phyloP scores from a whole-genome alignment of 2,797 vertebrate species.

The Chaetophractus vellerosus region DNA sequence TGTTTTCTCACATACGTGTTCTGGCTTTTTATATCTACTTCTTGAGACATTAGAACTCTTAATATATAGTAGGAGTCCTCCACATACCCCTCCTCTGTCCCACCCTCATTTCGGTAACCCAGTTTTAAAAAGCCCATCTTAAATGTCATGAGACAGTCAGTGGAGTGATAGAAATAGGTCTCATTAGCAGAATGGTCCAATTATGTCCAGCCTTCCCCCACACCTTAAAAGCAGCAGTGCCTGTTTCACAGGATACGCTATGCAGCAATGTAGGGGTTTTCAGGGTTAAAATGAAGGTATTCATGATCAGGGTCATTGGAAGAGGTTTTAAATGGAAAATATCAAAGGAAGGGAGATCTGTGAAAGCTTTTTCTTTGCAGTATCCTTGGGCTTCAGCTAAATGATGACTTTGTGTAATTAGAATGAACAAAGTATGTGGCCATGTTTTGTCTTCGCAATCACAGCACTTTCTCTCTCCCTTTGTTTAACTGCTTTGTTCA shows the following conservation, averaged over 20 bases:
- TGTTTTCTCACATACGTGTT: not conserved
- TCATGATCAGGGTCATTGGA: slow-evolving; percentile 70
- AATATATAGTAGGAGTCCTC: not conserved
- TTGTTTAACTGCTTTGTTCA: slow-evolving; percentile 91
- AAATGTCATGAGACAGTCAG: slow-evolving; percentile 71
- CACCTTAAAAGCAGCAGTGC: slow-evolving; percentile 50
- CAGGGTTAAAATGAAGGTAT: slow-evolving; percentile 50
- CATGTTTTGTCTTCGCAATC: slow-evolving; percentile 86
- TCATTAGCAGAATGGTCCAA: slow-evolving; percentile 80
- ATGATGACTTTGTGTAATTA: slow-evolving; percentile 90
- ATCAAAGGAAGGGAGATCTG: slow-evolving; percentile 77
- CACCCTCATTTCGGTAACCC: slow-evolving; percentile 68
- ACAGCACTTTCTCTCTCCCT: slow-evolving; percentile 86
- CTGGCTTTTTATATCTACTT: slow-evolving; percentile 24
- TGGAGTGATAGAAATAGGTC: slow-evolving; percentile 80
- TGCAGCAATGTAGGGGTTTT: slow-evolving; percentile 60
- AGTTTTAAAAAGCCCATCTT: slow-evolving; percentile 75
- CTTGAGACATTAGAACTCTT: slow-evolving; percentile 5
- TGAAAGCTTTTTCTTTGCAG: slow-evolving; percentile 68
- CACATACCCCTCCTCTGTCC: not conserved
- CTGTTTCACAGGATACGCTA: not conserved
- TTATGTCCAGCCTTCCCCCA: slow-evolving; percentile 63
- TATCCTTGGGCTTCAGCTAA: slow-evolving; percentile 83
- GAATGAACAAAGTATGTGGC: slow-evolving; percentile 88
- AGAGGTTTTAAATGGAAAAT: slow-evolving; percentile 78